Percentiles rank a stretch among this genome's conserved stretches.
Evolutionary conservation across 2,797 vertebrate genomes (phyloP).

Genomic region (Agapornis canus): DNA sequence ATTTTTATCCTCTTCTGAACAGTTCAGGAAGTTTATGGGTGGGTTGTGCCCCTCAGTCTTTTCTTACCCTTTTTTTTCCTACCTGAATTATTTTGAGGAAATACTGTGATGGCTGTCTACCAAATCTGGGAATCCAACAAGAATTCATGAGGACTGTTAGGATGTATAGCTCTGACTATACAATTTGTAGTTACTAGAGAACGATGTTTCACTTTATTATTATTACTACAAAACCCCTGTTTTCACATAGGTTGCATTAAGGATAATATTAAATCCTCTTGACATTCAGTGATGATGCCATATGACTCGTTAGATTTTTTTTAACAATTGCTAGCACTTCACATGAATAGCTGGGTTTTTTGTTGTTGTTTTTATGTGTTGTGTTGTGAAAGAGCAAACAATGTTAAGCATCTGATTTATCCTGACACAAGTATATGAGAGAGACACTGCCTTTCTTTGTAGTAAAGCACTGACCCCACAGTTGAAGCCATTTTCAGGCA

Average conservation of each 20-base stretch:
- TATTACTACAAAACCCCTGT: neutral
- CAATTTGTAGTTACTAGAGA: neutral
- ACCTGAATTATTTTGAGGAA: neutral
- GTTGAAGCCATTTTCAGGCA: constrained; percentile 18
- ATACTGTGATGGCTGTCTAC: neutral
- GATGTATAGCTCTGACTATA: neutral
- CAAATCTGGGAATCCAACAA: neutral
- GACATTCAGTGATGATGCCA: neutral
- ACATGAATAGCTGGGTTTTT: neutral
- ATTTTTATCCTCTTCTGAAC: neutral
- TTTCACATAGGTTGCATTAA: neutral
- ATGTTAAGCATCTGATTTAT: constrained; percentile 21
- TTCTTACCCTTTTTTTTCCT: neutral
- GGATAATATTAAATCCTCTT: neutral
- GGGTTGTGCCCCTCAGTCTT: neutral
- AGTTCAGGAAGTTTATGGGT: neutral
- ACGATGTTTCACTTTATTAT: neutral
- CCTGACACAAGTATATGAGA: constrained; percentile 1
- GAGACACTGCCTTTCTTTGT: constrained; percentile 3
- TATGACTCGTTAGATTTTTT: neutral
- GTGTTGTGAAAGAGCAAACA: neutral
- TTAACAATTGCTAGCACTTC: neutral
- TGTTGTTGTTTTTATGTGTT: neutral
- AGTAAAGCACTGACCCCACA: neutral
- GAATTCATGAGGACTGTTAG: neutral